These are phyloP conservation scores for Arion vulgaris DNA, from an alignment of 1,140 invertebrate genomes.

Conservation along the genomic window DNA sequence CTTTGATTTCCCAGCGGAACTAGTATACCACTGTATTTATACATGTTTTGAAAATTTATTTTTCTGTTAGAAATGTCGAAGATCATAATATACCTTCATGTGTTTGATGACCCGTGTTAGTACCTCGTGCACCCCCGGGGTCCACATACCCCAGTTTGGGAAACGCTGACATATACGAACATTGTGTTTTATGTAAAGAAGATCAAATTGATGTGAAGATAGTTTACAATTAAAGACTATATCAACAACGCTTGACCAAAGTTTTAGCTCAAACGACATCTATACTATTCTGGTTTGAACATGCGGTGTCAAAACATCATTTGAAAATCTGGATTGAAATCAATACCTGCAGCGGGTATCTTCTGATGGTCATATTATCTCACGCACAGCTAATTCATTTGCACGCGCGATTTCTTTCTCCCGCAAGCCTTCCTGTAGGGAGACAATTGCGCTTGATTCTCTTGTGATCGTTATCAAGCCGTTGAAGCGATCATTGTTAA, in stretches of 20 bases:
- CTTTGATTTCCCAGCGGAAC: too few relatives aligned
- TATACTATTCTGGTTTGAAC: not conserved
- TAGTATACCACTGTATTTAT: too few relatives aligned
- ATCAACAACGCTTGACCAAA: not conserved
- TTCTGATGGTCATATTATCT: not conserved
- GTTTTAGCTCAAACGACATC: not conserved
- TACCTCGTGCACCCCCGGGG: too few relatives aligned
- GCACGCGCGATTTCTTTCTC: conserved; percentile 22
- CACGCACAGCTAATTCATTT: conserved; percentile 16
- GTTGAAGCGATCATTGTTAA: not conserved
- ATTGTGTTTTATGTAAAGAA: too few relatives aligned
- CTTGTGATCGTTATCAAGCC: conserved; percentile 23
- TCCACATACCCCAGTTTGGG: too few relatives aligned
- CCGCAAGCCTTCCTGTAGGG: not conserved
- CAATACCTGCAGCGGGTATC: conserved; percentile 9
- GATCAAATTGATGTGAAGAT: too few relatives aligned
- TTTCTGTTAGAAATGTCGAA: too few relatives aligned
- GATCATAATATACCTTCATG: too few relatives aligned
- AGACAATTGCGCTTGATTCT: conserved; percentile 11
- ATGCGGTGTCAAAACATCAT: not conserved
- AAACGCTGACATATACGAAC: too few relatives aligned
- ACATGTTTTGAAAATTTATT: too few relatives aligned
- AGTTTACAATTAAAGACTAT: too few relatives aligned
- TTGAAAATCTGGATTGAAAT: not conserved
- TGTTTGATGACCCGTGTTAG: too few relatives aligned